Percentiles rank a stretch among this genome's conserved stretches.
These are phyloP conservation scores for Caenorhabditis zanzibari DNA, from an alignment of 2,888 invertebrate species.

Conservation along the genomic window DNA sequence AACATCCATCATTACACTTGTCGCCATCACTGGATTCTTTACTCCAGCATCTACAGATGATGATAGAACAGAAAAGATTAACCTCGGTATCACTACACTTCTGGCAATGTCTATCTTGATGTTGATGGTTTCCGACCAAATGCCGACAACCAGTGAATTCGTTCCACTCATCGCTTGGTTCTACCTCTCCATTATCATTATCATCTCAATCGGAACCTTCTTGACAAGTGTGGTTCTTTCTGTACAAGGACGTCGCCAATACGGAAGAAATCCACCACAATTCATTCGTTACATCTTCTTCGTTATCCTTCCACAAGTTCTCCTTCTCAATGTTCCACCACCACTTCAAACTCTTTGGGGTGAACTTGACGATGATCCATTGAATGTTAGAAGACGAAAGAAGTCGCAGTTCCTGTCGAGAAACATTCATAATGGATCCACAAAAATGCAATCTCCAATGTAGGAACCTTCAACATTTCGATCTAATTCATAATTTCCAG, in stretches of 20 bases:
- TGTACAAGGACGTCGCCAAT: conserved; percentile 81
- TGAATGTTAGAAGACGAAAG: conserved; percentile 60
- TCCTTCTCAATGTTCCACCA: conserved; percentile 78
- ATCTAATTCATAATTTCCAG: conserved; percentile 35
- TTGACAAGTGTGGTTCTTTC: conserved; percentile 81
- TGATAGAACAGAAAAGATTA: conserved; percentile 82
- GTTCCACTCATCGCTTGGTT: conserved; percentile 83
- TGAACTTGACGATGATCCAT: conserved; percentile 76
- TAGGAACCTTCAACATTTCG: background rate
- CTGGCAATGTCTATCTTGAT: conserved; percentile 85
- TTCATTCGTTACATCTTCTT: conserved; percentile 79
- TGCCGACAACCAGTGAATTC: conserved; percentile 84
- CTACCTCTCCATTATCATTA: conserved; percentile 81
- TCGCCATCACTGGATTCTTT: conserved; percentile 85
- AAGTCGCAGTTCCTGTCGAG: conserved; percentile 42
- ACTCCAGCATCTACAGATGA: conserved; percentile 84
- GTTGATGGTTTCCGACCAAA: conserved; percentile 85
- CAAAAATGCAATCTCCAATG: conserved; percentile 63
- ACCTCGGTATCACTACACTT: conserved; percentile 79
- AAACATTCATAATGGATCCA: conserved; percentile 44
- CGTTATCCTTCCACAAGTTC: conserved; percentile 66
- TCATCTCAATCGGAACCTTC: conserved; percentile 82
- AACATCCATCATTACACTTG: conserved; percentile 84
- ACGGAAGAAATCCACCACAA: conserved; percentile 79
- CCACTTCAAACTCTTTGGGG: conserved; percentile 78